Base-by-base conservation (phyloP, 2,113 vertebrate genomes). In the Sylvia atricapilla region DNA sequence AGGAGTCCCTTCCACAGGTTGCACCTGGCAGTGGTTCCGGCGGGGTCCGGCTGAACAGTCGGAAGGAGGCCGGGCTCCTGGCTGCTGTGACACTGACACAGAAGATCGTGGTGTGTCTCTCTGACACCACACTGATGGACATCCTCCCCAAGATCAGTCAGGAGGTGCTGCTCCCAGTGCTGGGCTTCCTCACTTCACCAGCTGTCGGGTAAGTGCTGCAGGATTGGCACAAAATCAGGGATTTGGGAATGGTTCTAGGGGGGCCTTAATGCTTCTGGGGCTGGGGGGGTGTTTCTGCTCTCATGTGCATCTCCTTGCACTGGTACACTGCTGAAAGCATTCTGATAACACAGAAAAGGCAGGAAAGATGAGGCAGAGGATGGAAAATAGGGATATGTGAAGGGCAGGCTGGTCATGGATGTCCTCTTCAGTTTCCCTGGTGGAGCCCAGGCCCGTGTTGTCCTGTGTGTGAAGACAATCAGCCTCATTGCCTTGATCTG, bases 61-160 rank as follows among this genome's bases (percentile, higher is more conserved):
- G 99, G 16, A 99, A 99, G 97, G 99, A 99, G 96, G 99, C 99
- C 0, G 98, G 99, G 83, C 98, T 99, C 60, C 97, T 99, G 85
- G 99, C 98, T 0, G 99, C 99, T 0, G 98, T 99, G 74, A 99
- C 98, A 0, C 98, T 99, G 63, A 98, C 99, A 23, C 99, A 99
- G 98, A 99, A 99, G 98, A 99, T 99, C 15, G 98, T 99, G 8
- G 98, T 99, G 55, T 99, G 99, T 95, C 98, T 99, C 60, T 99
- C 99, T 0, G 99, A 99, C 94, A 98, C 99, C 82, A 99, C 99
- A 1, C 98, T 99, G 41, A 99, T 99, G 99, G 99, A 99, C 96
- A 99, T 99, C 96, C 98, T 99, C 18, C 99, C 99, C 97, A 99
- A 99, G 80, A 99, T 99, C 95, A 99, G 98, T 96, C 99, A 99